Conservation (phyloP, 2,797 vertebrate species). For the Platalea minor region DNA sequence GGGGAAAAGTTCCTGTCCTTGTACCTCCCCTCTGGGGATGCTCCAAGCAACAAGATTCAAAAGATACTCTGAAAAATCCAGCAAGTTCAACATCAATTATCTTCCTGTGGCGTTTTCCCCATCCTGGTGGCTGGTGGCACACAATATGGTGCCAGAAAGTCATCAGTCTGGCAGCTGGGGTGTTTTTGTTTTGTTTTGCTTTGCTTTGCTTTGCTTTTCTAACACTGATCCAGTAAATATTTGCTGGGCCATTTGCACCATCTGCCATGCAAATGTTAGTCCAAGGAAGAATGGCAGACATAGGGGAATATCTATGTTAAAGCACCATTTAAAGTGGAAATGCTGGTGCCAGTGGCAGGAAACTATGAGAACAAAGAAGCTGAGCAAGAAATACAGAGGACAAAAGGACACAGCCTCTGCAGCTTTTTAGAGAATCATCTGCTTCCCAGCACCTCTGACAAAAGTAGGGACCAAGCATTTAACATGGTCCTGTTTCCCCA, state of each 20-base stretch:
- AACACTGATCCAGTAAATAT: conserved; percentile 72
- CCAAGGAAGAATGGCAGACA: conserved; percentile 63
- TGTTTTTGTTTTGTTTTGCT: conserved; percentile 38
- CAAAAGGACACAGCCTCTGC: background rate
- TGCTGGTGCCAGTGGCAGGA: conserved; percentile 7
- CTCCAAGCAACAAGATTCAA: background rate
- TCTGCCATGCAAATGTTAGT: conserved; percentile 74
- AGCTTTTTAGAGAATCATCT: background rate
- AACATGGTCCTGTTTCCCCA: background rate
- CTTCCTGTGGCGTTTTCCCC: conserved; percentile 33
- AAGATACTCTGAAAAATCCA: conserved; percentile 47
- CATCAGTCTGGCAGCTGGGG: conserved; percentile 69
- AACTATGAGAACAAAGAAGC: conserved; percentile 50
- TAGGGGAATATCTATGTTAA: conserved; percentile 59
- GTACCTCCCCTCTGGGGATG: background rate
- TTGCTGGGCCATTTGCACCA: conserved; percentile 76
- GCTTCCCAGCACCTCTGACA: background rate
- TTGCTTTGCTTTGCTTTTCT: conserved; percentile 38
- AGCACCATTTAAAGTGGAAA: conserved; percentile 52
- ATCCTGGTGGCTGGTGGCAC: conserved; percentile 21
- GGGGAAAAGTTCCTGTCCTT: background rate
- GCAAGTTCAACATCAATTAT: conserved; percentile 47
- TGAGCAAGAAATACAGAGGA: background rate
- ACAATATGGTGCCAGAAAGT: conserved; percentile 63
- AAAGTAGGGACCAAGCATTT: background rate